A percentile compares a stretch with the other conserved stretches of the same genome.
Evolutionary conservation across 2,113 vertebrate species (phyloP).

Genomic region (Lophius piscatorius): DNA sequence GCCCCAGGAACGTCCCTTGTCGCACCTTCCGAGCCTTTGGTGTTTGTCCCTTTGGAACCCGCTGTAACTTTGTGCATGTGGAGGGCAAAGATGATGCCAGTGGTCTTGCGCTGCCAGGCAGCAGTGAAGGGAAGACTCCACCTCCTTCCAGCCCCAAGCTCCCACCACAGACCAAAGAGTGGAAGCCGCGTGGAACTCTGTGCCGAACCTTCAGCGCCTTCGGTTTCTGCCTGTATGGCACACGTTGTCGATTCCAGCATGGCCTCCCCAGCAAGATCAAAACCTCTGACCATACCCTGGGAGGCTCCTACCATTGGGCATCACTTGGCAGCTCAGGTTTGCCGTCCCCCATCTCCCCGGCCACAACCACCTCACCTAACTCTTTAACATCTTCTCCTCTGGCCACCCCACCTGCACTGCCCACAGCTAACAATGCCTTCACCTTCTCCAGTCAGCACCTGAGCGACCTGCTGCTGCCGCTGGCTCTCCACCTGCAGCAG

Average conservation of each 20-base stretch:
- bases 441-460: conserved; percentile 81
- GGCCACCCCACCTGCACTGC: conserved; percentile 45
- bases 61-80: conserved; percentile 76
- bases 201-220: conserved; percentile 81
- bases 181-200: conserved; percentile 68
- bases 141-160: background rate
- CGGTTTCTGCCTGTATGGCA: conserved; percentile 80
- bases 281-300: background rate
- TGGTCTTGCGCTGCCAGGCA: background rate
- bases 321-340: conserved; percentile 38
- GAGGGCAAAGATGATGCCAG: background rate
- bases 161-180: conserved; percentile 47
- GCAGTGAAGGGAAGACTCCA: background rate
- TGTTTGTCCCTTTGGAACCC: conserved; percentile 77
- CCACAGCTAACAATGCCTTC: conserved; percentile 72
- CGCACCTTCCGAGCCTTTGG: conserved; percentile 73
- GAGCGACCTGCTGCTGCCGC: conserved; percentile 76
- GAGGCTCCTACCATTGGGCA: background rate
- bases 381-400: conserved; percentile 55
- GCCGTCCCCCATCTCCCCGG: conserved; percentile 36
- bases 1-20: conserved; percentile 67
- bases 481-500: conserved; percentile 78
- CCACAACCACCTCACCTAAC: background rate
- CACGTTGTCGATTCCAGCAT: conserved; percentile 81
- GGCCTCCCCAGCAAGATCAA: conserved; percentile 65